A percentile compares a stretch with the other conserved stretches of the same genome.
Conservation (phyloP, 2,797 vertebrate species). For the Australoheros facetus region DNA sequence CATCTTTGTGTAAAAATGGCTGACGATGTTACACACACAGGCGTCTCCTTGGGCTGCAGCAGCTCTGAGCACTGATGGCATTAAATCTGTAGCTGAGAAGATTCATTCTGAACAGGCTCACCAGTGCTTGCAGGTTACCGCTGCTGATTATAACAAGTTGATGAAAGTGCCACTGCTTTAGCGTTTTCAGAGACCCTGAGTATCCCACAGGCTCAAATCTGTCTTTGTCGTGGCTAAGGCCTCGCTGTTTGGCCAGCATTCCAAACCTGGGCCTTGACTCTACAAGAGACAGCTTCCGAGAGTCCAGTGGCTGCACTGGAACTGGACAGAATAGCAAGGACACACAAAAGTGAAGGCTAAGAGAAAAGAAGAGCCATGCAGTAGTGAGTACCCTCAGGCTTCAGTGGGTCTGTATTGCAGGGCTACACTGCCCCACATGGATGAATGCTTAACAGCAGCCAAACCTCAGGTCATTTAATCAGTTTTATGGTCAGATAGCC, state of each 20-base stretch:
- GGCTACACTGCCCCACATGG: constrained; percentile 70
- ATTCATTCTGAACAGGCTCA: constrained; percentile 65
- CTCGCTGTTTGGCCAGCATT: constrained; percentile 28
- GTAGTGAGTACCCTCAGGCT: constrained; percentile 2
- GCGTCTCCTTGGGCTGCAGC: constrained; percentile 10
- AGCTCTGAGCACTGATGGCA: constrained; percentile 21
- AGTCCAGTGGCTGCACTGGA: constrained; percentile 42
- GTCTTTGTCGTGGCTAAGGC: constrained; percentile 37
- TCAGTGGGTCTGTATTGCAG: constrained; percentile 8
- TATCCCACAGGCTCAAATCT: constrained; percentile 54
- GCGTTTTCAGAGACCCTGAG: constrained; percentile 29
- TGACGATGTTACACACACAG: constrained; percentile 2
- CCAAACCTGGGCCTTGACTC: constrained; percentile 59
- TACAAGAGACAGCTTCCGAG: constrained; percentile 57
- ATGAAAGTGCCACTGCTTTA: constrained; percentile 7
- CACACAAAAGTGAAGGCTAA: constrained; percentile 34
- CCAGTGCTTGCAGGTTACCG: constrained; percentile 43
- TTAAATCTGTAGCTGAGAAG: constrained; percentile 63
- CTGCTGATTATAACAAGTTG: constrained; percentile 62
- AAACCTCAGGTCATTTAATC: constrained; percentile 36
- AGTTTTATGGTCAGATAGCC: constrained; percentile 20
- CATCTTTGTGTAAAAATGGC: not conserved
- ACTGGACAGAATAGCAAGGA: constrained; percentile 64
- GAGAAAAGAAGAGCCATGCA: constrained; percentile 4
- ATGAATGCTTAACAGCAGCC: constrained; percentile 21